phyloP scores from a whole-genome alignment of 2,888 invertebrate species.

The Sarcophaga variegata region DNA sequence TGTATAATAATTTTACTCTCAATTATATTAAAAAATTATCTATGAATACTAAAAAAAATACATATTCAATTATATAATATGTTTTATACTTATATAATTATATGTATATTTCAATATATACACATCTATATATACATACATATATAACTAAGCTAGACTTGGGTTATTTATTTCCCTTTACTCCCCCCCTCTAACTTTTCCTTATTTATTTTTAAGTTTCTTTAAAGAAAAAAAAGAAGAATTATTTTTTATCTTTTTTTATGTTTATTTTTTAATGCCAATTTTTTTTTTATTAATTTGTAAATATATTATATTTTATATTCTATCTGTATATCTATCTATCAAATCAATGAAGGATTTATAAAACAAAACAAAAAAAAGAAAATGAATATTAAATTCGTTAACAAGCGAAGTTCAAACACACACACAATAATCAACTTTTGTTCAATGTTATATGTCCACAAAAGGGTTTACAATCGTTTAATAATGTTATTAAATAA shows the following conservation, averaged over 20 bases:
- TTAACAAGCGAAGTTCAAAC: no score
- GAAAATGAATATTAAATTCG: no score
- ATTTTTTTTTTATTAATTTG: constrained; percentile 43
- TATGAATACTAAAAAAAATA: neutral
- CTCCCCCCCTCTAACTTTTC: neutral
- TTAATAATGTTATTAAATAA: no score
- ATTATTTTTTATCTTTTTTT: neutral
- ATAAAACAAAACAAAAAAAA: neutral
- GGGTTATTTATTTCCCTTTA: constrained; percentile 13
- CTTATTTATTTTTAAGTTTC: constrained; percentile 37
- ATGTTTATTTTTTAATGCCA: constrained; percentile 39
- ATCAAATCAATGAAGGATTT: constrained; percentile 49
- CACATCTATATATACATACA: neutral
- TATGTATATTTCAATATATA: neutral
- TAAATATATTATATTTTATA: constrained; percentile 26
- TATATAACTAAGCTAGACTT: constrained; percentile 39
- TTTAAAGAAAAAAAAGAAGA: constrained; percentile 17
- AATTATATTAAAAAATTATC: constrained; percentile 6
- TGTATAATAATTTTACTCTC: constrained; percentile 10
- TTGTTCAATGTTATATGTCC: no score
- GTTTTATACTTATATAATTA: constrained; percentile 6
- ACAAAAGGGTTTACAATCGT: no score
- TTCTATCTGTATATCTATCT: constrained; percentile 1
- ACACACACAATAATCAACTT: no score
- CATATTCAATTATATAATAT: neutral